These are phyloP conservation scores for Amphipoea lucens DNA, from an alignment of 2,888 invertebrate species.

Conservation along the genomic window DNA sequence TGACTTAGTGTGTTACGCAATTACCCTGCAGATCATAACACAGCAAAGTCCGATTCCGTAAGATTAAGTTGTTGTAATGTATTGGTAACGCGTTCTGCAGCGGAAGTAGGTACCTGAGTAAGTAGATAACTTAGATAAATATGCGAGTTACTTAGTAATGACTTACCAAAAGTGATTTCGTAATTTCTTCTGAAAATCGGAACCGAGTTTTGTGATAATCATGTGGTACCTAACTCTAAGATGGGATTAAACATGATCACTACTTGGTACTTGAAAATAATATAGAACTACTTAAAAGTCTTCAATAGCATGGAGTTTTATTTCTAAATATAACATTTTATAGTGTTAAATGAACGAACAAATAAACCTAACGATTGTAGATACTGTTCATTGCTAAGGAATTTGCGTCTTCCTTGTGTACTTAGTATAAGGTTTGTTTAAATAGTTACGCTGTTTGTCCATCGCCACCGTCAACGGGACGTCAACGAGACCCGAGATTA, in stretches of 20 bases:
- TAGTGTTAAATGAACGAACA: slow-evolving; percentile 35
- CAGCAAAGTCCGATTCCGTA: not conserved
- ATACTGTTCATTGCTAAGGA: slow-evolving; percentile 8
- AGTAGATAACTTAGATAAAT: not conserved
- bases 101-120: slow-evolving; percentile 20
- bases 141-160: not conserved
- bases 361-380: slow-evolving; percentile 20
- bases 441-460: not conserved
- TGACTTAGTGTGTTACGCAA: no score
- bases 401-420: slow-evolving; percentile 9
- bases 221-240: no score
- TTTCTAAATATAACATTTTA: slow-evolving; percentile 1
- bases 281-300: not conserved
- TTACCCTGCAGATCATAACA: slow-evolving; percentile 6
- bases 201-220: not conserved
- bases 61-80: slow-evolving; percentile 20
- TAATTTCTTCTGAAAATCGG: slow-evolving; percentile 9
- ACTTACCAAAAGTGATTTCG: not conserved
- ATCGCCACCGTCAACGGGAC: not conserved
- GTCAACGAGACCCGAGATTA: not conserved
- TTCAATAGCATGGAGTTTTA: slow-evolving; percentile 10
- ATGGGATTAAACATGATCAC: not conserved
- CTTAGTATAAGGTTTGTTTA: not conserved
- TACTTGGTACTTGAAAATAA: not conserved
- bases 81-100: not conserved